Base-by-base conservation (phyloP, 30 jellyfish, hydroid and myxozoan genomes). In the Hydractinia echinata region DNA sequence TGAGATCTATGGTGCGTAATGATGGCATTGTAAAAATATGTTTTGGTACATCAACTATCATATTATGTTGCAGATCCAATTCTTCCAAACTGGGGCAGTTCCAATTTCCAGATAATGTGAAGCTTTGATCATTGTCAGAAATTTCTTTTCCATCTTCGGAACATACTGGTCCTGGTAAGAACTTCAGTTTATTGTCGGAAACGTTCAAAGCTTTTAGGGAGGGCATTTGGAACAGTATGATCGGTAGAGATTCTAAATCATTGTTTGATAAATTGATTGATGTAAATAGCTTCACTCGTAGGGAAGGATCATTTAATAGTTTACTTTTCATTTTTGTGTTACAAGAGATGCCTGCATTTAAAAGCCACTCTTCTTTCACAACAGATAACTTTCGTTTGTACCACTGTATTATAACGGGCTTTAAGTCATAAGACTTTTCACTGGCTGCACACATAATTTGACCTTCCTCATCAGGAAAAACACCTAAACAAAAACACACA, bases 31-130 rank as follows among this genome's bases (percentile, higher is more conserved):
- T 85, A 76, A 92, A 92, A 55, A 92, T 16, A 67, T 94, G 82
- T 55, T 80, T 87, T 54, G 96, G 95, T n/a, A 92, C 16, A 8
- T 81, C 10, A 5, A 81, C 58, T 62, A 92, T 61, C 4, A 61
- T 61, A 76, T 92, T 92, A 15, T 69, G 76, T 54, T 81, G 89
- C 70, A 92, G n/a, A n/a, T 92, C 96, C 44, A 92, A 64, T 55
- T 80, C 95, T 58, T 86, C 98, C 61, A 92, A 73, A 16, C 83
- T 56, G 1, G 95, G 95, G 54, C 95, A 92, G 54, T 91, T 86
- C 97, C 97, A 91, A 15, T 82, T 66, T 73, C 18, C 78, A 15
- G 87, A 21, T 16, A 80, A 20, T 51, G 51, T 80, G 8, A 44
- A 18, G 66, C 49, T 61, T 53, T 62, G 77, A 49, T 80, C 85